Evolutionary conservation across 2,888 invertebrate genomes (phyloP).

Genomic region (Lasioglossum oenotherae): DNA sequence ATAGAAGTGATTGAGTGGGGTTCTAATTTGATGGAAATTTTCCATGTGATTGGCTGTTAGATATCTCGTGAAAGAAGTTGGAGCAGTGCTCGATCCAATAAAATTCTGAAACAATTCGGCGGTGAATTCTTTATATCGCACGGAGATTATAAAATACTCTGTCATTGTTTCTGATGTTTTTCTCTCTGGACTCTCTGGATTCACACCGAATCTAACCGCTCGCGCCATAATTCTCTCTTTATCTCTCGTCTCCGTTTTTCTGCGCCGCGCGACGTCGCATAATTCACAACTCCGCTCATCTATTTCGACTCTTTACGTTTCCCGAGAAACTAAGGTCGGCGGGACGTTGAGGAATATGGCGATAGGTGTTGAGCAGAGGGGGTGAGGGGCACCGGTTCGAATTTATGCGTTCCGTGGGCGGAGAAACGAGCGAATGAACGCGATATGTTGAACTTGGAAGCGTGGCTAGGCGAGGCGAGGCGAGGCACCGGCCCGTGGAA

Average conservation of each 20-base stretch:
- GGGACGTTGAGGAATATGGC: neutral
- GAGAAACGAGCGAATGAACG: constrained; percentile 29
- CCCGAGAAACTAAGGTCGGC: neutral
- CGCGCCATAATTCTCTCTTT: neutral
- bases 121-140: too few species aligned
- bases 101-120: too few species aligned
- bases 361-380: neutral
- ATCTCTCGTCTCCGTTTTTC: neutral
- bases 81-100: too few species aligned
- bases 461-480: constrained; percentile 13
- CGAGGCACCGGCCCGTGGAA: constrained; percentile 50
- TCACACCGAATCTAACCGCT: neutral
- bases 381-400: neutral
- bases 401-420: constrained; percentile 8
- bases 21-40: neutral
- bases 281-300: neutral
- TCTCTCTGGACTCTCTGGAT: neutral
- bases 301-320: neutral
- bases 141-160: neutral
- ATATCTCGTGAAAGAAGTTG: neutral
- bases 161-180: too few species aligned
- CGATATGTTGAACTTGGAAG: constrained; percentile 41
- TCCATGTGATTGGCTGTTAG: neutral
- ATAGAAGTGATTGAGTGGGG: neutral
- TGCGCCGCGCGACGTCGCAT: neutral